Percentiles rank a stretch among this genome's conserved stretches.
These are phyloP conservation scores for Odiellus spinosus DNA, from an alignment of 2,888 invertebrate genomes.

Conservation along the genomic window DNA sequence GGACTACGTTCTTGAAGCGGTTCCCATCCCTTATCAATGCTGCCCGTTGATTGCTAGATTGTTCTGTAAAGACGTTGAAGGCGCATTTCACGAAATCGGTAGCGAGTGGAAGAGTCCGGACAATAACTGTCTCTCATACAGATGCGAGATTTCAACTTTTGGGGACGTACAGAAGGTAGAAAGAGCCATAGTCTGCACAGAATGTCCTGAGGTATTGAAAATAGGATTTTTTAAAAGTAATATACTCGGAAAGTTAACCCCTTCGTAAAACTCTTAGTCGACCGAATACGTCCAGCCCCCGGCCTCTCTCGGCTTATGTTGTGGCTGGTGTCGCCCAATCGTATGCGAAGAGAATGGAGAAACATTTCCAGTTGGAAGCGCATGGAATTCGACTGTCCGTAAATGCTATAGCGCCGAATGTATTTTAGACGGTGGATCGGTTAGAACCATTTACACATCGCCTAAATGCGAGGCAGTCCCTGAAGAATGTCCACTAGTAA, in stretches of 20 bases:
- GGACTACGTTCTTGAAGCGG: conserved; percentile 40
- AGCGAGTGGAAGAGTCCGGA: conserved; percentile 8
- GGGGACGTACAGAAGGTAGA: conserved; percentile 8
- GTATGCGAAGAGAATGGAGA: conserved; percentile 10
- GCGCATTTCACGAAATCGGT: conserved; percentile 8
- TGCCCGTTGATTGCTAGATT: conserved; percentile 42
- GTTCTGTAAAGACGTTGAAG: conserved; percentile 39
- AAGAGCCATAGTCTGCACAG: conserved; percentile 8
- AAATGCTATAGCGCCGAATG: conserved; percentile 17
- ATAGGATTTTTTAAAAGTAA: too few species aligned
- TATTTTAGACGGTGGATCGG: conserved; percentile 8
- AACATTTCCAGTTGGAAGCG: conserved; percentile 38
- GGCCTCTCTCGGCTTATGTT: conserved; percentile 9
- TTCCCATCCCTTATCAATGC: conserved; percentile 42
- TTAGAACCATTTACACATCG: conserved; percentile 12
- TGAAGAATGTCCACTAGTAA: conserved; percentile 16
- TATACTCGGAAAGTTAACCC: too few species aligned
- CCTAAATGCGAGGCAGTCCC: conserved; percentile 12
- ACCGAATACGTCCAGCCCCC: conserved; percentile 10
- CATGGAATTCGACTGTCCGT: conserved; percentile 32
- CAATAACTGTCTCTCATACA: conserved; percentile 9
- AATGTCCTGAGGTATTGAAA: conserved; percentile 11
- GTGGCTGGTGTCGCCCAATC: conserved; percentile 8
- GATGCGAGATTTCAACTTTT: conserved; percentile 6
- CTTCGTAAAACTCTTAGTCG: conserved; percentile 1